Percentiles rank a stretch among this genome's conserved stretches.
phyloP scores from a whole-genome alignment of 2,888 invertebrate species.

The Gerris lacustris region DNA sequence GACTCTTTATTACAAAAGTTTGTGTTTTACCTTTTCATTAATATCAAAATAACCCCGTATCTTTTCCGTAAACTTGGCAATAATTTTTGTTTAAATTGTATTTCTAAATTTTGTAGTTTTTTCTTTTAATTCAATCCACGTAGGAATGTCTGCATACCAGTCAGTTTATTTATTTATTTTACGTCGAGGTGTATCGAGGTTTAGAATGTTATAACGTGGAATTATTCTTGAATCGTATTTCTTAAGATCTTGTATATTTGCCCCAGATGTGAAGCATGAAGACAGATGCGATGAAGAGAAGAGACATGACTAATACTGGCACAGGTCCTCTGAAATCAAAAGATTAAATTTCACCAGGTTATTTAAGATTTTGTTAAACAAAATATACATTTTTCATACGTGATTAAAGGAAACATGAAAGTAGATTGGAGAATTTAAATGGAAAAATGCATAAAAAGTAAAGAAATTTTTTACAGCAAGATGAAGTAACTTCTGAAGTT shows the following conservation, averaged over 20 bases:
- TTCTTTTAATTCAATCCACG: not conserved
- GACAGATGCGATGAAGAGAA: conserved; percentile 97
- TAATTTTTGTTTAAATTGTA: too few species aligned
- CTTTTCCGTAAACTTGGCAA: too few species aligned
- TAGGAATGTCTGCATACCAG: not conserved
- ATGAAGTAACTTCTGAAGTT: too few species aligned
- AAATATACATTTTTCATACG: not conserved
- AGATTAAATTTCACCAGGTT: not conserved
- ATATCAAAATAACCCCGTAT: too few species aligned
- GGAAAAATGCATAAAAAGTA: not conserved
- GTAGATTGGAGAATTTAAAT: not conserved
- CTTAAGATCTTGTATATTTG: conserved; percentile 77
- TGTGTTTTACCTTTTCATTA: too few species aligned
- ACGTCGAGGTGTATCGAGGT: not conserved
- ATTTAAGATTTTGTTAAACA: not conserved
- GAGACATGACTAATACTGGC: conserved; percentile 96
- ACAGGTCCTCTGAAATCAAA: conserved; percentile 74
- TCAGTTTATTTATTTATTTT: not conserved
- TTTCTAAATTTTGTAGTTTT: too few species aligned
- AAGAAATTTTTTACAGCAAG: not conserved
- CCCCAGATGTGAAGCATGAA: conserved; percentile 99
- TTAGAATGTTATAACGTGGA: not conserved
- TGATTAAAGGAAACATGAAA: not conserved
- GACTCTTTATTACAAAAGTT: too few species aligned
- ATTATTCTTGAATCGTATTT: not conserved